Evolutionary conservation across 2,113 vertebrate species (phyloP).

Genomic region (Eudyptes chrysolophus): DNA sequence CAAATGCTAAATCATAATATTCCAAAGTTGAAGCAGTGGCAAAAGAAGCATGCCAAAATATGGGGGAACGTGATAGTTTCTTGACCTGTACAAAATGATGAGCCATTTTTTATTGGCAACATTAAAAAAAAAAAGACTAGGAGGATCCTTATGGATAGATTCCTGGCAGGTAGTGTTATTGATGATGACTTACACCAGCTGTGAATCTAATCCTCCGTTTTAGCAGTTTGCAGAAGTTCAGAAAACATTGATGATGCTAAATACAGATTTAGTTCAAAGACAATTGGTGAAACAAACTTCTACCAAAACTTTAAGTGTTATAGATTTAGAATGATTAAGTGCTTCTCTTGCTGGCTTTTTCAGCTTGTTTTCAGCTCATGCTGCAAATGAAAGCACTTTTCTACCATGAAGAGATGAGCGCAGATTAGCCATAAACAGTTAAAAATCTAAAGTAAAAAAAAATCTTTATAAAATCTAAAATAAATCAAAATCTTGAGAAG

Average conservation of each 20-base stretch:
- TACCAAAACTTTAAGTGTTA: background rate
- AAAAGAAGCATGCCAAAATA: background rate
- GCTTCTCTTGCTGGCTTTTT: background rate
- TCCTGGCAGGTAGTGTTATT: background rate
- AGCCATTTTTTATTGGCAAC: background rate
- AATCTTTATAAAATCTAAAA: background rate
- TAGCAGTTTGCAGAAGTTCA: background rate
- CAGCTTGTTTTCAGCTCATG: background rate
- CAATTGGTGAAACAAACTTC: background rate
- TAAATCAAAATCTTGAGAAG: background rate
- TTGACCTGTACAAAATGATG: background rate
- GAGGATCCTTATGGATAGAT: background rate
- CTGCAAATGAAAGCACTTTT: background rate
- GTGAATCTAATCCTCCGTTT: background rate
- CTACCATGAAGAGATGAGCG: background rate
- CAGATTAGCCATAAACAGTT: background rate
- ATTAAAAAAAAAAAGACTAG: background rate
- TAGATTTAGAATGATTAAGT: background rate
- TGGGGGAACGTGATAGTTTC: background rate
- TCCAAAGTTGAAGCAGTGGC: background rate
- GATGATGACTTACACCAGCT: background rate
- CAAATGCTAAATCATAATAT: background rate
- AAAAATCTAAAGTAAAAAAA: background rate
- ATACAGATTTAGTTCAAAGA: background rate
- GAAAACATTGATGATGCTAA: background rate